A percentile compares a stretch with the other conserved stretches of the same genome.
Evolutionary conservation across 2,797 vertebrate species (phyloP).

Genomic region (Mastacembelus armatus): DNA sequence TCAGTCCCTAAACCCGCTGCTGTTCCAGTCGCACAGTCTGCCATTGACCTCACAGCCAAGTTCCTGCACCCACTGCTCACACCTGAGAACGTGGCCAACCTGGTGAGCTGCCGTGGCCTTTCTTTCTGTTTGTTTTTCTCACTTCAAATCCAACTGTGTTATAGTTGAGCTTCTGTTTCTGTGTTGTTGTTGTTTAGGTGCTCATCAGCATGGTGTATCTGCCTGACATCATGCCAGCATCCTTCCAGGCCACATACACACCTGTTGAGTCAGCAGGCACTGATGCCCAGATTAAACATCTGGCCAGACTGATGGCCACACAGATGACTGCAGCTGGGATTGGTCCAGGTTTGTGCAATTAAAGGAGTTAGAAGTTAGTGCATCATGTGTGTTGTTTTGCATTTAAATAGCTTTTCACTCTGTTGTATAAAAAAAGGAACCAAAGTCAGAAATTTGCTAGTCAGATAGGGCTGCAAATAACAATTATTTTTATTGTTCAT

Average conservation of each 20-base stretch:
- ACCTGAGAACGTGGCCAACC: conserved; percentile 93
- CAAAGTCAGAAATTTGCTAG: neutral
- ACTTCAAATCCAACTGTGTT: neutral
- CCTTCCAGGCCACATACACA: conserved; percentile 97
- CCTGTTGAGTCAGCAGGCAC: conserved; percentile 96
- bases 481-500: neutral
- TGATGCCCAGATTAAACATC: conserved; percentile 93
- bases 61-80: conserved; percentile 91
- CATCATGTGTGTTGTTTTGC: neutral
- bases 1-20: conserved; percentile 79
- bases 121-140: neutral
- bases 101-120: conserved; percentile 77
- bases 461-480: too few relatives aligned
- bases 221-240: conserved; percentile 95
- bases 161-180: neutral
- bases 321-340: conserved; percentile 94
- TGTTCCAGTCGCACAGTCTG: conserved; percentile 84
- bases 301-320: conserved; percentile 93
- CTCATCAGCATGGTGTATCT: conserved; percentile 98
- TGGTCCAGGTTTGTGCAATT: conserved; percentile 86
- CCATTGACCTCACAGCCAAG: conserved; percentile 93
- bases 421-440: neutral
- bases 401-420: neutral
- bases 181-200: conserved; percentile 80
- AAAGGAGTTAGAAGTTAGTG: too few relatives aligned